Evolutionary conservation across 2,797 vertebrate species (phyloP).

Genomic region (Sciurus vulgaris): DNA sequence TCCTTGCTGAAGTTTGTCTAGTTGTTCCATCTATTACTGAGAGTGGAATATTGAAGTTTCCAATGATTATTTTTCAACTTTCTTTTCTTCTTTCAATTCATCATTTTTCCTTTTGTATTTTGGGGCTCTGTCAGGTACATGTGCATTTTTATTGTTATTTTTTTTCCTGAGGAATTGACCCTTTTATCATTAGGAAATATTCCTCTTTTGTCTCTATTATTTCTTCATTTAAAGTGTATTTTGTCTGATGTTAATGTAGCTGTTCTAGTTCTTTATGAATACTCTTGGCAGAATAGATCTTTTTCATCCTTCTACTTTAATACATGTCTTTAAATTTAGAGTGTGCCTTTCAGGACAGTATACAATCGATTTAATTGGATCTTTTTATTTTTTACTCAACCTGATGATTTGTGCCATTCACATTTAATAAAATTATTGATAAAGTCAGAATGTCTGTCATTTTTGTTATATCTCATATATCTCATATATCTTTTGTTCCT

Average conservation of each 20-base stretch:
- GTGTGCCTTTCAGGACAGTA: background rate
- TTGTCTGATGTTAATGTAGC: background rate
- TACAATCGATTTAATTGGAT: background rate
- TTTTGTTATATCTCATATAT: slow-evolving; percentile 35
- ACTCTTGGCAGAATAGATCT: background rate
- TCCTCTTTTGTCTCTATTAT: slow-evolving; percentile 1
- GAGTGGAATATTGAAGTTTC: background rate
- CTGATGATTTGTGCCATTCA: background rate
- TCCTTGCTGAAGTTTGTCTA: background rate
- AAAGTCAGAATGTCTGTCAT: background rate
- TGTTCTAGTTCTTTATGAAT: background rate
- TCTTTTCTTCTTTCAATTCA: background rate
- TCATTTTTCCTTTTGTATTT: background rate
- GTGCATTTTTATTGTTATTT: background rate
- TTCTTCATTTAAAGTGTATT: background rate
- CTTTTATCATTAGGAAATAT: slow-evolving; percentile 25
- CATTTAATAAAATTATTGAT: background rate
- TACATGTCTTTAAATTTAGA: background rate
- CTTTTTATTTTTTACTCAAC: background rate
- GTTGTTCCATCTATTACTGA: background rate
- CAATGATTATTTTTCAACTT: background rate
- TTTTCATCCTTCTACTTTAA: slow-evolving; percentile 17
- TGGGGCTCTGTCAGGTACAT: background rate
- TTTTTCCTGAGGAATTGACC: background rate
- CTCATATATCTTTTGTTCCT: background rate